Evolutionary conservation across 2,113 vertebrate genomes (phyloP).

Genomic region (Columbina picui): DNA sequence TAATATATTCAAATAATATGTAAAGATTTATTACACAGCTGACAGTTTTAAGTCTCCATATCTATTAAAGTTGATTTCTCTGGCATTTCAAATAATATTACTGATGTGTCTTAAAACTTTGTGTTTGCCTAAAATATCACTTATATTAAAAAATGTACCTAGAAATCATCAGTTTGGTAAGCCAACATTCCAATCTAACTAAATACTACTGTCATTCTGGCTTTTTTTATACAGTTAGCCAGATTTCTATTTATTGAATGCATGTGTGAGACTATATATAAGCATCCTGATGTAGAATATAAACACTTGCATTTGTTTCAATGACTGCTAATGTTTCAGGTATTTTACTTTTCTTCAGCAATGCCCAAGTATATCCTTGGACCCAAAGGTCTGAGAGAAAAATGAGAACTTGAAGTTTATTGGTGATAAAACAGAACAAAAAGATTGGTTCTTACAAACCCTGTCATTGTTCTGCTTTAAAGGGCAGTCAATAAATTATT

Average conservation of each 20-base stretch:
- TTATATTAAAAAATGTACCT: background rate
- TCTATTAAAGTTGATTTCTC: background rate
- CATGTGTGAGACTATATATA: background rate
- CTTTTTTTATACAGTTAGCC: background rate
- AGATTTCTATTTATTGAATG: background rate
- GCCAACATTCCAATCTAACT: background rate
- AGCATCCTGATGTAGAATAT: background rate
- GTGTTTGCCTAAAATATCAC: background rate
- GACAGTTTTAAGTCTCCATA: background rate
- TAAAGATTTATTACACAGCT: background rate
- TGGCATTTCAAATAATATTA: background rate
- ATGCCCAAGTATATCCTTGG: background rate
- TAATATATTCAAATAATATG: background rate
- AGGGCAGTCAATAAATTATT: background rate
- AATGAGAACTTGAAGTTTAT: background rate
- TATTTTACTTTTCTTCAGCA: background rate
- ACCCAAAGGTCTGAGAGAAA: background rate
- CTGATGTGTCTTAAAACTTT: background rate
- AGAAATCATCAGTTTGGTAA: background rate
- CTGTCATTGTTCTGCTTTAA: background rate
- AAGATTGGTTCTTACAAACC: background rate
- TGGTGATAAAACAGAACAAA: background rate
- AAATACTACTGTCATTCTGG: background rate
- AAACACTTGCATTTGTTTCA: background rate
- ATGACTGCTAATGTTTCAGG: background rate